Evolutionary conservation across 2,113 vertebrate genomes (phyloP).

Genomic region (Albula goreensis): DNA sequence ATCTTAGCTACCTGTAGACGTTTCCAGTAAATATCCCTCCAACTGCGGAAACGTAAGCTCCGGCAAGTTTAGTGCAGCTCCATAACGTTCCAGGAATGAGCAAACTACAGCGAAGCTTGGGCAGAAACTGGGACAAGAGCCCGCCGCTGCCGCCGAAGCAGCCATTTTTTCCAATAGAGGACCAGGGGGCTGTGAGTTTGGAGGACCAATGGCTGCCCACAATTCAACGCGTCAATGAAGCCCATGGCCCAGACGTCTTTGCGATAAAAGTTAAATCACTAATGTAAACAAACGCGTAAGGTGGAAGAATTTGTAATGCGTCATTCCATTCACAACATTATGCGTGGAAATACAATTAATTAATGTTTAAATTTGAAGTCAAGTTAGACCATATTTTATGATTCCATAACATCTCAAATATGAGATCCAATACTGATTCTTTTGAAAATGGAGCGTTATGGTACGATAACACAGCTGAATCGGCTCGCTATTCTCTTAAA

Average conservation of each 20-base stretch:
- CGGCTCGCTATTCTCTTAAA: no score
- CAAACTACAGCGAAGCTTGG: constrained; percentile 94
- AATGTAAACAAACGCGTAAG: constrained; percentile 56
- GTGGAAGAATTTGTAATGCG: constrained; percentile 14
- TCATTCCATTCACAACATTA: constrained; percentile 1
- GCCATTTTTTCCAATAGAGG: constrained; percentile 74
- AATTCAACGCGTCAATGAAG: constrained; percentile 52
- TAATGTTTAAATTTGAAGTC: no score
- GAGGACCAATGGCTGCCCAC: constrained; percentile 67
- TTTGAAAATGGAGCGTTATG: no score
- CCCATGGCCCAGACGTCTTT: constrained; percentile 50
- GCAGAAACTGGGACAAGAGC: constrained; percentile 77
- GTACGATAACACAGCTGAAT: no score
- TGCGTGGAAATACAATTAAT: not conserved
- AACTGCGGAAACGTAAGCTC: constrained; percentile 90
- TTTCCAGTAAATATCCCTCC: constrained; percentile 86
- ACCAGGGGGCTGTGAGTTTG: constrained; percentile 46
- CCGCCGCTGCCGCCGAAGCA: constrained; percentile 77
- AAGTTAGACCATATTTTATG: not conserved
- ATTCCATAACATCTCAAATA: not conserved
- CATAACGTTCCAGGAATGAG: constrained; percentile 92
- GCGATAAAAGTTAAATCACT: constrained; percentile 42
- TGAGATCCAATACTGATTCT: no score
- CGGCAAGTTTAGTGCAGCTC: constrained; percentile 83
- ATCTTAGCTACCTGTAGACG: constrained; percentile 73